Conservation (phyloP, 2,113 vertebrate species). For the Lonchura striata region DNA sequence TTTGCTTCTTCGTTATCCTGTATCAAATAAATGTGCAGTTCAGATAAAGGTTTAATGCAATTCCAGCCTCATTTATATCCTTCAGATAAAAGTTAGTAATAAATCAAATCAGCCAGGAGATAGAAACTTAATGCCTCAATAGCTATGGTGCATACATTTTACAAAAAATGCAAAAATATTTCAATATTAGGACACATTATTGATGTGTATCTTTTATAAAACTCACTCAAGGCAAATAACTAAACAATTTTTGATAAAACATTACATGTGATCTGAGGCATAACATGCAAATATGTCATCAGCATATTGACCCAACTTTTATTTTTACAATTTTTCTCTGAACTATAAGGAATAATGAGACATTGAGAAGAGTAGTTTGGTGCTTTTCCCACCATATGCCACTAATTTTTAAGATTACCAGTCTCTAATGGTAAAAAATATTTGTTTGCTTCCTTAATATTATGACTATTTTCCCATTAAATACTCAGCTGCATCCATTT, state of each 20-base stretch:
- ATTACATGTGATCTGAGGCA: background rate
- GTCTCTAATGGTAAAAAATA: background rate
- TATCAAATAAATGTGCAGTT: background rate
- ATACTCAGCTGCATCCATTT: background rate
- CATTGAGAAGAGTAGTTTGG: background rate
- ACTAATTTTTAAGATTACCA: constrained; percentile 12
- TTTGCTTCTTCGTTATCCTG: background rate
- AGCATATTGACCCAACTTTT: constrained; percentile 8
- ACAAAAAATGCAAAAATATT: background rate
- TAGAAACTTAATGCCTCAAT: background rate
- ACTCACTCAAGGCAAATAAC: background rate
- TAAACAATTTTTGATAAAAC: background rate
- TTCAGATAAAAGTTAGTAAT: background rate
- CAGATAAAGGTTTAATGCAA: background rate
- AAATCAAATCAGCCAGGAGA: background rate
- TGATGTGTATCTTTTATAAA: background rate
- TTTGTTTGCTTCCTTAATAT: background rate
- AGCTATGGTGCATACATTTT: background rate
- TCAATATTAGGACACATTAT: constrained; percentile 23
- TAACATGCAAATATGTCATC: background rate
- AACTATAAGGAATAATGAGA: constrained; percentile 15
- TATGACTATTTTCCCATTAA: background rate
- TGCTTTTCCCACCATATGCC: constrained; percentile 2
- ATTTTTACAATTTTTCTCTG: constrained; percentile 19
- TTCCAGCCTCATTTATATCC: background rate